Base-by-base conservation (phyloP, 2,797 vertebrate genomes). In the Brachyrhaphis roseni region DNA sequence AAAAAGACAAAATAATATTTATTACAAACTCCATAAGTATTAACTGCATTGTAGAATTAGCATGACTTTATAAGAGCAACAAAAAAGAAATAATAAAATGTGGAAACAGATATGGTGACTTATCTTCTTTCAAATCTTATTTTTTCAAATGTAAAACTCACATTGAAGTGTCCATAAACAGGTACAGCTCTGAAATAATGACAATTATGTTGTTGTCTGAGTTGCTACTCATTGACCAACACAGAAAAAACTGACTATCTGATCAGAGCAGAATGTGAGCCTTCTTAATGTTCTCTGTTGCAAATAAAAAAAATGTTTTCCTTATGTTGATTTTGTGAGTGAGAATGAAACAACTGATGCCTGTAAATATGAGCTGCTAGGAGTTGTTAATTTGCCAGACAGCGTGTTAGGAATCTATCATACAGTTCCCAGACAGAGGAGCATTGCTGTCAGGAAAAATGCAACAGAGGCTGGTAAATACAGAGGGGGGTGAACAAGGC, bases 131-230 rank as follows among this genome's bases (percentile, higher is more conserved):
- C 28, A 46, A 78, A 62, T 85, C 76, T 84, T 82, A 87, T 82
- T 82, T 86, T 81, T 85, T 41, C 41, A 66, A 43, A 77, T 64
- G 43, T 64, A 85, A 90, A 91, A 88, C 79, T 53, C 72, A 81
- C 75, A 57, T 80, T 85, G 84, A 90, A 73, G 76, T 83, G 72
- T 68, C 81, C 59, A 83, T 89, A 90, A 89, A 90, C 83, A 90
- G 74, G 51, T 49, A 74, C 49, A 59, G 72, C 81, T 88, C 66
- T 79, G 77, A 78, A 81, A 74, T 78, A 78, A 59, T 55, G 10
- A 87, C 84, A 85, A 90, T 90, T 53, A 77, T 47, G 74, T 82
- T 82, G 82, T 78, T 80, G 68, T 43, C 74, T 87, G 84, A 85
- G 23, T 68, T 41, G 84, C 78, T 74, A 78, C 79, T 72, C 66